Evolutionary conservation across 1,140 invertebrate genomes (phyloP).

Genomic region (Euura lappo): DNA sequence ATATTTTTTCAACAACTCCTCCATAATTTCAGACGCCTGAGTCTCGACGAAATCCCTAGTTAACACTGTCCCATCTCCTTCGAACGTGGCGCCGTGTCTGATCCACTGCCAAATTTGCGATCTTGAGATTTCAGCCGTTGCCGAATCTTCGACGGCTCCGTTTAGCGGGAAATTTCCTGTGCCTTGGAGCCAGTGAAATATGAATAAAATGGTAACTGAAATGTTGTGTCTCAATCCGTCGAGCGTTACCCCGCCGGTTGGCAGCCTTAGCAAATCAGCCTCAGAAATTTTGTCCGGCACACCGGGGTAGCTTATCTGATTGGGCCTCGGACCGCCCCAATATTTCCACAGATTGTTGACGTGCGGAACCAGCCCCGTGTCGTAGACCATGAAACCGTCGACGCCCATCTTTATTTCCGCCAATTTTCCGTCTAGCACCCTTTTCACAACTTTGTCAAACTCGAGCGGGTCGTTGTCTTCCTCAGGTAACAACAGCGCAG

Average conservation of each 20-base stretch:
- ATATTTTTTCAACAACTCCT: conserved; percentile 49
- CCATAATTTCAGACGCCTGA: conserved; percentile 39
- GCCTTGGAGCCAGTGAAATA: conserved; percentile 73
- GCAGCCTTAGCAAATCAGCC: conserved; percentile 65
- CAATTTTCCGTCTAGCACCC: conserved; percentile 61
- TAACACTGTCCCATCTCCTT: conserved; percentile 53
- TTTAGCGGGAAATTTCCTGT: conserved; percentile 71
- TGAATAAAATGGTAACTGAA: conserved; percentile 68
- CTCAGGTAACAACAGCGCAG: conserved; percentile 63
- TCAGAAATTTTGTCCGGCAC: conserved; percentile 40
- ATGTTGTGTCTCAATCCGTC: conserved; percentile 71
- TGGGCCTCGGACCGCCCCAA: conserved; percentile 22
- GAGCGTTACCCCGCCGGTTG: conserved; percentile 66
- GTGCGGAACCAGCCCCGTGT: conserved; percentile 65
- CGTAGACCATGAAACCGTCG: conserved; percentile 77
- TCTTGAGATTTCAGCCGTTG: conserved; percentile 76
- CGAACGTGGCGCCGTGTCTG: conserved; percentile 60
- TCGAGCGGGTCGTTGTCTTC: conserved; percentile 43
- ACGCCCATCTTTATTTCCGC: conserved; percentile 68
- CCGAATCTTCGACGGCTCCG: conserved; percentile 74
- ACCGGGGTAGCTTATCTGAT: conserved; percentile 31
- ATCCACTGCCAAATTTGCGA: conserved; percentile 80
- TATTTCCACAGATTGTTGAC: conserved; percentile 63
- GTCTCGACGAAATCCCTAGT: conserved; percentile 57
- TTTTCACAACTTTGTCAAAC: conserved; percentile 49